Percentiles rank a stretch among this genome's conserved stretches.
phyloP scores from a whole-genome alignment of 2,888 invertebrate genomes.

The Cecidostiba fungosa region DNA sequence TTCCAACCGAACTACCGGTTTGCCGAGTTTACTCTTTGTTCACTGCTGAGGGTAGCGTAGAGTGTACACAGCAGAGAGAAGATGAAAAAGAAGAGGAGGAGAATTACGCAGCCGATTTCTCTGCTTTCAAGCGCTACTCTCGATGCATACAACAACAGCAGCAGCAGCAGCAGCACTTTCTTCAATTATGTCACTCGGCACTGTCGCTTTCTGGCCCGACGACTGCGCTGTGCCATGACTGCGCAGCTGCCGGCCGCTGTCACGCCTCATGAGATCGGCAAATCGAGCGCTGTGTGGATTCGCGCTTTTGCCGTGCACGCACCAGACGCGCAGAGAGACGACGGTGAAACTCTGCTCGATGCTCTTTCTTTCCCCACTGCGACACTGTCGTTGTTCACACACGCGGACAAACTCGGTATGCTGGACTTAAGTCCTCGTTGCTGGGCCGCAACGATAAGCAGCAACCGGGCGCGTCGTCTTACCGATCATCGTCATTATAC shows the following conservation, averaged over 20 bases:
- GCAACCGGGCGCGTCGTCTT: constrained; percentile 43
- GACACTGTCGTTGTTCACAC: neutral
- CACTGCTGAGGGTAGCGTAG: neutral
- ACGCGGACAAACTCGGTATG: constrained; percentile 11
- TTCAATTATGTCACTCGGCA: constrained; percentile 50
- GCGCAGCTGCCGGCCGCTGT: constrained; percentile 29
- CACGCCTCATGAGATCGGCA: constrained; percentile 48
- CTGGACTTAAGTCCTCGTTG: constrained; percentile 40
- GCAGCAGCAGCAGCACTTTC: constrained; percentile 16
- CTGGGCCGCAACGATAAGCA: constrained; percentile 46
- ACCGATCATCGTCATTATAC: too few relatives aligned
- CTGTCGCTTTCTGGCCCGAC: constrained; percentile 52
- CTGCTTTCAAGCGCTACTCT: constrained; percentile 4
- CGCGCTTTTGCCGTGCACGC: constrained; percentile 18
- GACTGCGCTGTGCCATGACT: constrained; percentile 36
- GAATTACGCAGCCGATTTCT: neutral
- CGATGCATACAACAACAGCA: neutral
- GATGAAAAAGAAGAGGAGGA: neutral
- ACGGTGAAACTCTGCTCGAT: too few relatives aligned
- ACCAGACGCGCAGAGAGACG: too few relatives aligned
- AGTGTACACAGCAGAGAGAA: too few relatives aligned
- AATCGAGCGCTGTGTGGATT: constrained; percentile 31
- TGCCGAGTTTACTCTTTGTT: neutral
- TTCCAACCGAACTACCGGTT: neutral
- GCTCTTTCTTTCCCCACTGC: too few relatives aligned